Base-by-base conservation (phyloP, 2,797 vertebrate genomes). In the Megaceryle alcyon region DNA sequence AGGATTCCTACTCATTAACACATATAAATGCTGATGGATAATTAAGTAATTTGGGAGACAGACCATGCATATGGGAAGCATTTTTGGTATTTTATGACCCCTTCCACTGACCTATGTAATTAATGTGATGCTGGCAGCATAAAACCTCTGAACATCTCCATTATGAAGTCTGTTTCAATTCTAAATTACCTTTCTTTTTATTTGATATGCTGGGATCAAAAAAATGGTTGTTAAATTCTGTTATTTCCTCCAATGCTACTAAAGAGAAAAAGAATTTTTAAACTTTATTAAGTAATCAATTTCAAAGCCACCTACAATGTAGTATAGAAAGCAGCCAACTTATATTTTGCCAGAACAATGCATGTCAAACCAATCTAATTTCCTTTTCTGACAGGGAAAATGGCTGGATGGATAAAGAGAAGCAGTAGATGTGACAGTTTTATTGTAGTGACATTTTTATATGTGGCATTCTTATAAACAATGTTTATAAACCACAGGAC, bases 21-120 rank as follows among this genome's bases (percentile, higher is more conserved):
- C 72, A 48, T 46, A 48, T 7, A 86, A 91, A 83, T 82, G 56
- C 82, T 96, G 90, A 95, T 57, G 93, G 92, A 93, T 82, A 90
- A 96, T 94, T 94, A 96, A 94, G 92, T 96, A 92, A 96, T 95
- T 90, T 90, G 79, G 88, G 87, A 96, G 94, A 94, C 94, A 91
- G 82, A 82, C 84, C 92, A 91, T 63, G 89, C 57, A 69, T 83
- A 92, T 70, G 44, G 37, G 84, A 92, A 95, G 49, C 57, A 83
- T 65, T 92, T 95, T 85, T 92, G 82, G 65, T 95, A 95, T 91
- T 91, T 94, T 96, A 92, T 81, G 94, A 82, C 82, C 88, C 37
- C 37, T 79, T 89, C 57, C 89, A 49, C 15, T 91, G 92, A 97
- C 96, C 89, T 95, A 53, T 51, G 57, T 90, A 90, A 97, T 96